Evolutionary conservation across 2,113 vertebrate species (phyloP).

Genomic region (Piaya cayana): DNA sequence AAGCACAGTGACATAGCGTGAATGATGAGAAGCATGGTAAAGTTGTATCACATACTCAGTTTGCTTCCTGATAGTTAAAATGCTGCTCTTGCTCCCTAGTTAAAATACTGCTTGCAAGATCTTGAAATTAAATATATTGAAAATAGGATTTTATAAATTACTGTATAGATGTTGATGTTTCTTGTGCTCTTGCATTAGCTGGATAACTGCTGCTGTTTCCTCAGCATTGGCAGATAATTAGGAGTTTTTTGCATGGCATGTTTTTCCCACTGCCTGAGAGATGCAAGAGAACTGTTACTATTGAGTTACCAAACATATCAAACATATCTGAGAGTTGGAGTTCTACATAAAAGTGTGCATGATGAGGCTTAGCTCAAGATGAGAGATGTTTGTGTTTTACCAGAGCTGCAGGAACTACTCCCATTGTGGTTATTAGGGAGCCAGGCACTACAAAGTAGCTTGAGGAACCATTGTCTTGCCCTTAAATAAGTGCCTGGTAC

Average conservation of each 20-base stretch:
- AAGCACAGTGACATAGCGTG: neutral
- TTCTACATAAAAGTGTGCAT: neutral
- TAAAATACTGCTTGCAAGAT: neutral
- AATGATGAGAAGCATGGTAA: fast-evolving
- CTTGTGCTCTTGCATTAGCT: neutral
- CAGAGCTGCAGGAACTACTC: neutral
- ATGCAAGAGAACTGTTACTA: neutral
- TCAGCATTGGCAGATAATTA: neutral
- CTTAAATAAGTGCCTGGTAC: neutral
- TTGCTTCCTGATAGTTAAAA: neutral
- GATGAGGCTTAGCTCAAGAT: neutral
- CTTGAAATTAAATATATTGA: neutral
- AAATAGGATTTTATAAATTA: neutral
- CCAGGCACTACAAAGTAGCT: neutral
- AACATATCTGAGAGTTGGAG: neutral
- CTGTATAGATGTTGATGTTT: neutral
- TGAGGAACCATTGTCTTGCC: neutral
- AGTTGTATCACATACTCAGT: neutral
- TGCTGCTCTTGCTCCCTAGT: neutral
- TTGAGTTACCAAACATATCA: neutral
- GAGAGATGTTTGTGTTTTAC: fast-evolving
- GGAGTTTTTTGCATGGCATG: neutral
- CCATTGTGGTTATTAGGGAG: fast-evolving
- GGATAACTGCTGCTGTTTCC: neutral
- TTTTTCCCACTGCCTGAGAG: neutral